Conservation (phyloP, 2,888 invertebrate genomes). For the Thymelicus lineola region DNA sequence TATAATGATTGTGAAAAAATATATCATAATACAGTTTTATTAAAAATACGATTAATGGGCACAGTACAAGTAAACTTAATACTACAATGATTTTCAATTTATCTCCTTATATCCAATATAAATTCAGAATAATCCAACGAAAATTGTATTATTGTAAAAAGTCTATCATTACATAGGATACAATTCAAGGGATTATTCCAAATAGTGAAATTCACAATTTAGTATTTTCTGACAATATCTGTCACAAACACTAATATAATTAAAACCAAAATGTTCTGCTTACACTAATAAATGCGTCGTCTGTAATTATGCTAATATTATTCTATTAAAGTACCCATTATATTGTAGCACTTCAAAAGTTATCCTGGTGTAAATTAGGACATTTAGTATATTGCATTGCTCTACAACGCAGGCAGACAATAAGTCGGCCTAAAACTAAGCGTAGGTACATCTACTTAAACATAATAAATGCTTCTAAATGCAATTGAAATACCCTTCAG, state of each 20-base stretch:
- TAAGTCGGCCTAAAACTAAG: slow-evolving; percentile 39
- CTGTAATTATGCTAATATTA: slow-evolving; percentile 53
- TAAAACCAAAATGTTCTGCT: slow-evolving; percentile 44
- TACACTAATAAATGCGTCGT: slow-evolving; percentile 69
- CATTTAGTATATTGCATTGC: slow-evolving; percentile 22
- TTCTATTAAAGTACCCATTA: slow-evolving; percentile 32
- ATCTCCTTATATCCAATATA: slow-evolving; percentile 42
- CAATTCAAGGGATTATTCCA: slow-evolving; percentile 78
- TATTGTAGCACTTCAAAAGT: slow-evolving; percentile 45
- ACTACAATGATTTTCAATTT: slow-evolving; percentile 27
- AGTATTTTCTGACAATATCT: slow-evolving; percentile 60
- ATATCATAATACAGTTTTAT: slow-evolving; percentile 20
- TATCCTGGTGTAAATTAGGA: slow-evolving; percentile 28
- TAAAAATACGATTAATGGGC: slow-evolving; percentile 42
- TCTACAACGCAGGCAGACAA: slow-evolving; percentile 17
- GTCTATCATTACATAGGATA: slow-evolving; percentile 28
- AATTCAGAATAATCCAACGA: slow-evolving; percentile 79
- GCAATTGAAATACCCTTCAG: slow-evolving; percentile 73
- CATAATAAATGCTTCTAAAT: slow-evolving; percentile 76
- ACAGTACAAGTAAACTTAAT: slow-evolving; percentile 35
- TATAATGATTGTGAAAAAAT: slow-evolving; percentile 28
- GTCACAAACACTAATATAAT: slow-evolving; percentile 55
- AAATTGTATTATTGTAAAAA: slow-evolving; percentile 45
- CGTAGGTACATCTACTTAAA: slow-evolving; percentile 49
- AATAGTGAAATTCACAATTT: slow-evolving; percentile 54